A percentile compares a stretch with the other conserved stretches of the same genome.
phyloP scores from a whole-genome alignment of 1,140 invertebrate species.

The Drosophila suzukii region DNA sequence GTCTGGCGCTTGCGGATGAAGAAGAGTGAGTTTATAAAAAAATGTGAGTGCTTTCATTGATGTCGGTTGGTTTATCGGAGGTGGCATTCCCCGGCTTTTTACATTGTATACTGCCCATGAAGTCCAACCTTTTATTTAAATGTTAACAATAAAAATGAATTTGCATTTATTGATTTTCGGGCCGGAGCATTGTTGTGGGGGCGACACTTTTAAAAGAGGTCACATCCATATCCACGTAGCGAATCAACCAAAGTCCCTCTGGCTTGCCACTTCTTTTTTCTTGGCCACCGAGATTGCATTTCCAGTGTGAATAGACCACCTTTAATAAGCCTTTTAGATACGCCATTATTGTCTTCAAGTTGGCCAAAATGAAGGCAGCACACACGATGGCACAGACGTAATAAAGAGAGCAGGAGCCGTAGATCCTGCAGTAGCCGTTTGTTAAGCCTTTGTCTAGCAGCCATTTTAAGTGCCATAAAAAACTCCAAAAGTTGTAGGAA shows the following conservation, averaged over 20 bases:
- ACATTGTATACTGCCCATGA: constrained; percentile 54
- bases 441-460: constrained; percentile 79
- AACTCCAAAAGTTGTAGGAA: constrained; percentile 84
- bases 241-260: constrained; percentile 13
- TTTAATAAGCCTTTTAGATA: constrained; percentile 36
- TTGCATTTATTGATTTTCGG: constrained; percentile 58
- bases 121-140: constrained; percentile 60
- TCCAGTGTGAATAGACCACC: constrained; percentile 3
- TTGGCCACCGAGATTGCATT: constrained; percentile 4
- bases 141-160: constrained; percentile 64
- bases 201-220: constrained; percentile 37
- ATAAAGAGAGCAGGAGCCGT: constrained; percentile 25
- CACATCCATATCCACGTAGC: constrained; percentile 20
- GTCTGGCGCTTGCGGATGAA: constrained; percentile 42
- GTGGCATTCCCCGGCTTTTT: constrained; percentile 45
- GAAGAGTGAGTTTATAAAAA: constrained; percentile 30
- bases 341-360: constrained; percentile 36
- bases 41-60: constrained; percentile 56
- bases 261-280: not conserved
- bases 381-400: constrained; percentile 21
- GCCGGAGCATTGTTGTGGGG: constrained; percentile 10
- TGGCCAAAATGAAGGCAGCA: constrained; percentile 21
- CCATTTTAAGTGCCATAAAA: constrained; percentile 82
- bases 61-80: constrained; percentile 58
- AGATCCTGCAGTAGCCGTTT: constrained; percentile 65